These are phyloP conservation scores for Gymnarchus niloticus DNA, from an alignment of 2,113 vertebrate species.

Conservation along the genomic window DNA sequence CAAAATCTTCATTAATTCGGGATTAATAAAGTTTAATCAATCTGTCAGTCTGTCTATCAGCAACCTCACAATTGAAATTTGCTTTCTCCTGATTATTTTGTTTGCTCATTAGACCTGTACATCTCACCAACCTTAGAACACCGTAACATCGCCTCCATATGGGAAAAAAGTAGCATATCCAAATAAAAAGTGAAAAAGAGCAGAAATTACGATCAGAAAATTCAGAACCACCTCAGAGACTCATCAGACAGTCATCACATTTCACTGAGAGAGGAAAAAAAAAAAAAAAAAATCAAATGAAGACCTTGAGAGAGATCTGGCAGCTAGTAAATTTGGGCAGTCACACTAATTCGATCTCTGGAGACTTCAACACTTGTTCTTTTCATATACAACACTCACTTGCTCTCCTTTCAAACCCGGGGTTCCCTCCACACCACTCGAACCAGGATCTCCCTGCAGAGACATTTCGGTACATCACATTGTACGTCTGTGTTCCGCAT, in stretches of 20 bases:
- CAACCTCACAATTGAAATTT: not conserved
- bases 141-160: no score
- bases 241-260: not conserved
- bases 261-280: no score
- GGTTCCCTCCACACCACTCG: conserved; percentile 56
- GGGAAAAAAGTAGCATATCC: not conserved
- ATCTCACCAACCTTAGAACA: no score
- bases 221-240: not conserved
- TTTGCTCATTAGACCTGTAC: not conserved
- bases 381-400: conserved; percentile 50
- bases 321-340: not conserved
- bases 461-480: not conserved
- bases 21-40: not conserved
- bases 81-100: not conserved
- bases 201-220: not conserved
- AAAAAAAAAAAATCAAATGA: not conserved
- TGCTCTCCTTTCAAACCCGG: conserved; percentile 70
- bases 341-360: not conserved
- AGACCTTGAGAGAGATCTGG: not conserved
- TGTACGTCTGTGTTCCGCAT: not conserved
- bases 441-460: conserved; percentile 65
- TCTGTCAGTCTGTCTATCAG: not conserved
- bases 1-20: no score
- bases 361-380: not conserved
- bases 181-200: not conserved